These are phyloP conservation scores for Gopherus flavomarginatus DNA, from an alignment of 2,113 vertebrate species.

Conservation along the genomic window DNA sequence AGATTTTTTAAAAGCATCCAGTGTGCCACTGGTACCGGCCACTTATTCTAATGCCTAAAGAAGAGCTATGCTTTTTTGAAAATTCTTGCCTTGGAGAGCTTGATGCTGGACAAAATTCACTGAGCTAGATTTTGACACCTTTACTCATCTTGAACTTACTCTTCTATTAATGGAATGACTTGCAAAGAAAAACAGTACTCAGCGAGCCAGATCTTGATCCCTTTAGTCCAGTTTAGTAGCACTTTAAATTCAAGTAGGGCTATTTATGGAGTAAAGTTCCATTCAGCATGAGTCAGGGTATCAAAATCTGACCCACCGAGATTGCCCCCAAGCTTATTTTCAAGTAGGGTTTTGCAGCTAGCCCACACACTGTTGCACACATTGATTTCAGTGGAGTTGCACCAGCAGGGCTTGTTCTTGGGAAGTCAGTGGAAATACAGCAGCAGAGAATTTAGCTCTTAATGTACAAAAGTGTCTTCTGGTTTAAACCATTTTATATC, in stretches of 20 bases:
- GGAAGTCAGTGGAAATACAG: neutral
- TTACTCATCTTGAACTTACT: neutral
- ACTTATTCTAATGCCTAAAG: neutral
- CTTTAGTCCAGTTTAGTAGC: neutral
- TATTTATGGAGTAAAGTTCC: neutral
- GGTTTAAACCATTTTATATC: neutral
- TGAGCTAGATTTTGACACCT: neutral
- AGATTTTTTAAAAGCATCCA: neutral
- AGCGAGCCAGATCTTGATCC: neutral
- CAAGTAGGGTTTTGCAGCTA: neutral
- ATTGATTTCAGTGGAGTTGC: no score
- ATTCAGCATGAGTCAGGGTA: neutral
- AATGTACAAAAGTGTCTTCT: neutral
- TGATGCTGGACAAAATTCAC: neutral
- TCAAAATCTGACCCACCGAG: neutral
- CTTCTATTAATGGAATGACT: neutral
- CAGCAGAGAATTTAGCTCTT: neutral
- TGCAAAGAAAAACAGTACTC: neutral
- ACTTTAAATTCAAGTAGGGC: neutral
- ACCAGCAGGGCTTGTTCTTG: neutral
- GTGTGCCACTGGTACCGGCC: neutral
- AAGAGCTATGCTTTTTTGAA: neutral
- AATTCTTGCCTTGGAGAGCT: neutral
- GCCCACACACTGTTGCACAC: neutral
- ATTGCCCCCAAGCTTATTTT: conserved; percentile 3